Evolutionary conservation across 2,113 vertebrate species (phyloP).

Genomic region (Erinaceus europaeus): DNA sequence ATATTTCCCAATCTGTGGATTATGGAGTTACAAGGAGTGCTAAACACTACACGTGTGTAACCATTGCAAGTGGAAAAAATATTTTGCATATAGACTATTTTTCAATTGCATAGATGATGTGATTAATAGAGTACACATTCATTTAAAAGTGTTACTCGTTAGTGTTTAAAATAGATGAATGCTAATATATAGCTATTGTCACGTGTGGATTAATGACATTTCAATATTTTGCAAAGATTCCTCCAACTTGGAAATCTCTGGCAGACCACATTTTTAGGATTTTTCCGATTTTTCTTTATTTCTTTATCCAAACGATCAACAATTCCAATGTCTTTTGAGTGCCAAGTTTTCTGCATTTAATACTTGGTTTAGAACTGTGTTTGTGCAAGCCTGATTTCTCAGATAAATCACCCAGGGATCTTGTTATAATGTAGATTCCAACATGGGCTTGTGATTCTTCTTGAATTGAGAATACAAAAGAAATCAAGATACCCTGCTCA

Average conservation of each 20-base stretch:
- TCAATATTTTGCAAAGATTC: background rate
- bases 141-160: background rate
- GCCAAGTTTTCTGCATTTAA: background rate
- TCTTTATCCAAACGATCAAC: background rate
- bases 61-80: background rate
- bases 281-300: background rate
- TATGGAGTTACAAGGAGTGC: background rate
- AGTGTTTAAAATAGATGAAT: background rate
- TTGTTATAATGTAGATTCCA: background rate
- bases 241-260: background rate
- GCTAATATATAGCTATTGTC: background rate
- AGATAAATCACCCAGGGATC: background rate
- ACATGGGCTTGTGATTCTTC: background rate
- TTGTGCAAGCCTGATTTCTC: background rate
- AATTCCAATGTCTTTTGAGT: background rate
- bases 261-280: background rate
- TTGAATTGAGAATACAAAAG: background rate
- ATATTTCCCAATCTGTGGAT: background rate
- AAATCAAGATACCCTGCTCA: background rate
- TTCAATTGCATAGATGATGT: slow-evolving; percentile 25
- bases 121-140: slow-evolving; percentile 6
- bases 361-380: background rate
- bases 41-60: background rate
- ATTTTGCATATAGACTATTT: background rate
- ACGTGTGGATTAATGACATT: background rate